These are phyloP conservation scores for Clanis bilineata DNA, from an alignment of 2,888 invertebrate genomes.

Conservation along the genomic window DNA sequence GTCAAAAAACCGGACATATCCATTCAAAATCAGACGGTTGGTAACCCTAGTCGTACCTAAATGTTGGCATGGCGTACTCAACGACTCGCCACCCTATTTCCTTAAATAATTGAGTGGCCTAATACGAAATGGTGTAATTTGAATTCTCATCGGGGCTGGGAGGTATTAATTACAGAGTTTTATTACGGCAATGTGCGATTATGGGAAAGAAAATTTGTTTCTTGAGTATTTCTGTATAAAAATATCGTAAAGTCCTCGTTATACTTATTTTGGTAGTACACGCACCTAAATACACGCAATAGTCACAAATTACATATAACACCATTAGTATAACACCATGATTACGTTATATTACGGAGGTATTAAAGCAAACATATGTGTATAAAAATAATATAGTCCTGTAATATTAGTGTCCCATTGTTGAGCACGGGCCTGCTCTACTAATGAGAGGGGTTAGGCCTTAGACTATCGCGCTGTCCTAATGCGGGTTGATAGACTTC, in stretches of 20 bases:
- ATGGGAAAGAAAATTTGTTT: neutral
- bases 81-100: neutral
- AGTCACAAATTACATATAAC: neutral
- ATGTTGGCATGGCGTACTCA: neutral
- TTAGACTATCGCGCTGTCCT: too few relatives aligned
- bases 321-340: too few relatives aligned
- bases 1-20: too few relatives aligned
- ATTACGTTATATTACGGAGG: too few relatives aligned
- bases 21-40: too few relatives aligned
- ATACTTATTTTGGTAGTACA: neutral
- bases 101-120: slow-evolving; percentile 18
- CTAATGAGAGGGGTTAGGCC: too few relatives aligned
- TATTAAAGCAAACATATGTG: neutral
- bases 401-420: too few relatives aligned
- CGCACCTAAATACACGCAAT: neutral
- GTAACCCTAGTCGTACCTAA: neutral
- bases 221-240: neutral
- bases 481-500: too few relatives aligned
- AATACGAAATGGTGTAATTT: slow-evolving; percentile 35
- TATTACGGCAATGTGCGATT: neutral
- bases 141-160: slow-evolving; percentile 36
- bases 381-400: neutral
- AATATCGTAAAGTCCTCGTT: neutral
- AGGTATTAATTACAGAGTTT: slow-evolving; percentile 33
- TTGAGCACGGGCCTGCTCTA: too few relatives aligned